Conservation (phyloP, 2,797 vertebrate species). For the Syndactyla subalaris region DNA sequence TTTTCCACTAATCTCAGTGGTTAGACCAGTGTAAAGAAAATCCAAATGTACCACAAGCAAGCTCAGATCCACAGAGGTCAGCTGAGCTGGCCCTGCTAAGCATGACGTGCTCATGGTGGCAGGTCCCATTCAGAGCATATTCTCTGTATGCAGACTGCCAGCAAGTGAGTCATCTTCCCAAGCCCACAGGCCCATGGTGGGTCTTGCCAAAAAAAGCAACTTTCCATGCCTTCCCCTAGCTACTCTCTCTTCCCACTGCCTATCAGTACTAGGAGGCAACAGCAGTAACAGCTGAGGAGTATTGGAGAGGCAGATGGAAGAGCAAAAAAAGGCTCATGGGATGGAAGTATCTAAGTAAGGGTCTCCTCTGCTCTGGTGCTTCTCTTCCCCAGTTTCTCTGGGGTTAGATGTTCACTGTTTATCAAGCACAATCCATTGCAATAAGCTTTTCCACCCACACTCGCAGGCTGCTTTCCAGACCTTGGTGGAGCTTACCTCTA, state of each 20-base stretch:
- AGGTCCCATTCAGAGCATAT: neutral
- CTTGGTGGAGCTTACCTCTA: neutral
- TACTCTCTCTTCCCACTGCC: neutral
- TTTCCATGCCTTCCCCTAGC: neutral
- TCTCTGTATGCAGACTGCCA: neutral
- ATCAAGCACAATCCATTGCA: neutral
- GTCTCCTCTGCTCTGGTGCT: neutral
- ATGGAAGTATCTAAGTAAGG: neutral
- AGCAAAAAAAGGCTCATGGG: neutral
- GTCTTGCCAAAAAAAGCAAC: neutral
- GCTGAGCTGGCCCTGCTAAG: neutral
- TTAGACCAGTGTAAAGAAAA: neutral
- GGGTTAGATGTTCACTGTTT: neutral
- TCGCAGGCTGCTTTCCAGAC: neutral
- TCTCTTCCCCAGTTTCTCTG: neutral
- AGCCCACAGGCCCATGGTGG: neutral
- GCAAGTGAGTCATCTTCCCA: neutral
- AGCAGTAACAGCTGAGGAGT: neutral
- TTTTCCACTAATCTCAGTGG: neutral
- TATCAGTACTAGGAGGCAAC: neutral
- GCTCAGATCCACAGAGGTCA: neutral
- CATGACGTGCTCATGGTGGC: fast-evolving
- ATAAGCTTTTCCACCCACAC: neutral
- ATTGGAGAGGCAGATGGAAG: neutral
- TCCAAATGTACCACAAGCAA: neutral